Evolutionary conservation across 2,113 vertebrate genomes (phyloP).

Genomic region (Hepsetus odoe): DNA sequence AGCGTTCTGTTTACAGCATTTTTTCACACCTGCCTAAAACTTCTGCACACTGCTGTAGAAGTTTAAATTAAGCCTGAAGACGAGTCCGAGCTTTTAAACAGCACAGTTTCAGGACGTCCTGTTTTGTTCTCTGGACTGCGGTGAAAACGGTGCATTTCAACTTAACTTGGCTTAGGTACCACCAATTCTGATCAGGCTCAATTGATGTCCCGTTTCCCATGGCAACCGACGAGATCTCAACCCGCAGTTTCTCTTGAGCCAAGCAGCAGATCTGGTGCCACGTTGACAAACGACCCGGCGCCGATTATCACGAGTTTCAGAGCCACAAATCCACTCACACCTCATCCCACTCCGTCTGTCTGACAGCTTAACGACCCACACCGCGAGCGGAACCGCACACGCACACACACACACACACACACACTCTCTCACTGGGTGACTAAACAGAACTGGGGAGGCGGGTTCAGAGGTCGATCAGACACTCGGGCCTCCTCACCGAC

Average conservation of each 20-base stretch:
- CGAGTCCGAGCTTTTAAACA: no score
- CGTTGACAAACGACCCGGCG: conserved; percentile 54
- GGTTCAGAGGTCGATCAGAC: conserved; percentile 47
- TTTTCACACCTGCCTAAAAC: no score
- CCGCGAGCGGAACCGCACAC: conserved; percentile 45
- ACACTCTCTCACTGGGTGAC: no score
- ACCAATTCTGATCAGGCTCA: background rate
- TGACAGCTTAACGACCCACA: conserved; percentile 70
- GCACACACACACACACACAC: no score
- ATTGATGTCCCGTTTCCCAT: background rate
- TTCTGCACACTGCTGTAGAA: no score
- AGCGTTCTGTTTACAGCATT: no score
- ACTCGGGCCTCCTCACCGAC: conserved; percentile 60
- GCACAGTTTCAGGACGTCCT: no score
- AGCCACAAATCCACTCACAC: conserved; percentile 61
- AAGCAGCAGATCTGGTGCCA: background rate
- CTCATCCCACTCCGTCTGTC: conserved; percentile 67
- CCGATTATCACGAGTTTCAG: conserved; percentile 56
- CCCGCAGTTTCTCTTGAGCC: background rate
- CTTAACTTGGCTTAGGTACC: no score
- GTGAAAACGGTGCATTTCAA: no score
- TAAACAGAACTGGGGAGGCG: conserved; percentile 58
- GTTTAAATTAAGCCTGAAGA: no score
- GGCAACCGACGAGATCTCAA: background rate
- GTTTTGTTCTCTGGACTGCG: no score